These are phyloP conservation scores for Hydriomena furcata DNA, from an alignment of 2,888 invertebrate species.

Conservation along the genomic window DNA sequence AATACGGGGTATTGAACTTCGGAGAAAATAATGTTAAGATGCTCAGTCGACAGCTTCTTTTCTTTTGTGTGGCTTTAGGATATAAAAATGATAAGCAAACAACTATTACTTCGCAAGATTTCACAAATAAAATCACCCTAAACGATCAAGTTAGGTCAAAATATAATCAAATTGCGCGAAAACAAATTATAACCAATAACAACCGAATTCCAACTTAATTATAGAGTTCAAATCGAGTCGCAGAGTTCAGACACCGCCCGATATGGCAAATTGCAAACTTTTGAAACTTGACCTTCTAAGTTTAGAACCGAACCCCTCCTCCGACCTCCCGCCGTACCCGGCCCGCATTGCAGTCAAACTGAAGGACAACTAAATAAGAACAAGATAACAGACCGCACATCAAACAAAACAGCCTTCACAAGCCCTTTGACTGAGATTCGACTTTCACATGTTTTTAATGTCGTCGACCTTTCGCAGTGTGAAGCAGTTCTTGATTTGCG, in stretches of 20 bases:
- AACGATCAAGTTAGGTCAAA: constrained; percentile 14
- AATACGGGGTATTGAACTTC: constrained; percentile 37
- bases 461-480: constrained; percentile 39
- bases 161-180: constrained; percentile 17
- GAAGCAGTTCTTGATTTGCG: constrained; percentile 36
- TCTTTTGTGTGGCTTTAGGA: constrained; percentile 13
- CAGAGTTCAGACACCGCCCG: constrained; percentile 52
- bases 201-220: constrained; percentile 22
- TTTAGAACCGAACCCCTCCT: constrained; percentile 57
- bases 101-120: background rate
- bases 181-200: constrained; percentile 24
- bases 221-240: constrained; percentile 47
- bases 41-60: background rate
- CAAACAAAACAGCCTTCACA: constrained; percentile 33
- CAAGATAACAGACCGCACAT: constrained; percentile 42
- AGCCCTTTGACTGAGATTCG: constrained; percentile 41
- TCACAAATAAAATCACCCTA: background rate
- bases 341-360: constrained; percentile 78
- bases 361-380: constrained; percentile 63
- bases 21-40: constrained; percentile 25
- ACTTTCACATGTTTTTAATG: constrained; percentile 38
- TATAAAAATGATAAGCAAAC: constrained; percentile 13
- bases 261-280: constrained; percentile 64
- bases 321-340: constrained; percentile 45
- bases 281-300: constrained; percentile 75